phyloP scores from a whole-genome alignment of 2,888 invertebrate genomes.

The Rambutsinella grinnellia region DNA sequence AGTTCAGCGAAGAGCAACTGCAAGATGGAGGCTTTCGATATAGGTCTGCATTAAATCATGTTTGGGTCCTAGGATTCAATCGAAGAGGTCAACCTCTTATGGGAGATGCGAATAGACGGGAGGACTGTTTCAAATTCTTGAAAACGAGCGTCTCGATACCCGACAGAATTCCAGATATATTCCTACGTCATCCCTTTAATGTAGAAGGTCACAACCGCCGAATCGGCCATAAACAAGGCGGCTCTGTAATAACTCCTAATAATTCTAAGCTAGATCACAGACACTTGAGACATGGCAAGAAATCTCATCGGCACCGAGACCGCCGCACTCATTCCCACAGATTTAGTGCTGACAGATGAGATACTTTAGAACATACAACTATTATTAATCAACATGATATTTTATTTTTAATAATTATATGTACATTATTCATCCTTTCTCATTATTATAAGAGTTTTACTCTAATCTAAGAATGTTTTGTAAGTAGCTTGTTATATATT shows the following conservation, averaged over 20 bases:
- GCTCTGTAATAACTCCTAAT: not conserved
- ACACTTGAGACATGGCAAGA: slow-evolving; percentile 44
- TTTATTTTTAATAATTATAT: not conserved
- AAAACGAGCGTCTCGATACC: slow-evolving; percentile 9
- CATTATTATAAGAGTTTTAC: too few species aligned
- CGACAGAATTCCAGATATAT: not conserved
- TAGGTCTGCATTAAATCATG: slow-evolving; percentile 48
- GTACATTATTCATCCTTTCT: not conserved
- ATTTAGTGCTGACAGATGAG: slow-evolving; percentile 50
- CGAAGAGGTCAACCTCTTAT: slow-evolving; percentile 49
- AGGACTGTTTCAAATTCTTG: slow-evolving; percentile 42
- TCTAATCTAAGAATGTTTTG: too few species aligned
- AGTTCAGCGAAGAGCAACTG: slow-evolving; percentile 53
- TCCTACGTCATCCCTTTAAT: slow-evolving; percentile 1
- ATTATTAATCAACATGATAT: slow-evolving; percentile 9
- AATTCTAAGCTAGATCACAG: slow-evolving; percentile 14
- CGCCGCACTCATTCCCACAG: slow-evolving; percentile 34
- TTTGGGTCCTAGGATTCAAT: slow-evolving; percentile 60
- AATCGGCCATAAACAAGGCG: slow-evolving; percentile 18
- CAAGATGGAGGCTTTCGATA: slow-evolving; percentile 39
- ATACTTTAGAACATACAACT: slow-evolving; percentile 39
- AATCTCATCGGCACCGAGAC: slow-evolving; percentile 53
- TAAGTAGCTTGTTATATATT: too few species aligned
- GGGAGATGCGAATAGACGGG: slow-evolving; percentile 16
- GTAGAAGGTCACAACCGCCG: slow-evolving; percentile 34